Evolutionary conservation across 2,113 vertebrate species (phyloP).

Genomic region (Glaucidium brasilianum): DNA sequence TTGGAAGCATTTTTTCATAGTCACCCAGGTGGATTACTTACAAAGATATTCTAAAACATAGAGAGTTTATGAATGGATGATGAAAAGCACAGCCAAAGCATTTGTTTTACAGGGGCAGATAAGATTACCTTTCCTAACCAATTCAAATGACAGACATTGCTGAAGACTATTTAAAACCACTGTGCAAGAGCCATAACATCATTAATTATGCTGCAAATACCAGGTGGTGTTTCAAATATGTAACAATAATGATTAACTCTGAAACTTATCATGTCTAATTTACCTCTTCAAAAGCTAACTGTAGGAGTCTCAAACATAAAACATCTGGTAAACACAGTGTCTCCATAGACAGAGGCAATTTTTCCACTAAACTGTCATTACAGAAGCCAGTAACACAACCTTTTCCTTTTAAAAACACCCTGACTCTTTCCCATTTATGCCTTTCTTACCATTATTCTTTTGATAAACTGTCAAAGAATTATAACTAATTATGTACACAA

Average conservation of each 20-base stretch:
- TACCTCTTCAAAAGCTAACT: slow-evolving; percentile 6
- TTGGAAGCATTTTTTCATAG: background rate
- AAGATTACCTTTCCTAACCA: slow-evolving; percentile 7
- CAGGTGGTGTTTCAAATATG: background rate
- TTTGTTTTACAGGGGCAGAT: background rate
- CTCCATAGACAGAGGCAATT: background rate
- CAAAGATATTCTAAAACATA: background rate
- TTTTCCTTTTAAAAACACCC: background rate
- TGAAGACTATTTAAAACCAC: slow-evolving; percentile 30
- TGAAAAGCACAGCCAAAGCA: background rate
- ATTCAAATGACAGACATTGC: background rate
- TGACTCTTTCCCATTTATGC: background rate
- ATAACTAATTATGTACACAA: background rate
- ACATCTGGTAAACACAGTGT: background rate
- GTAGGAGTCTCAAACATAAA: slow-evolving; percentile 8
- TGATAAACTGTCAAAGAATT: background rate
- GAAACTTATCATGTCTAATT: background rate
- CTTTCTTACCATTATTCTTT: background rate
- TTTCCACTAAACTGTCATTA: background rate
- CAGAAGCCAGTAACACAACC: background rate
- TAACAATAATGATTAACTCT: slow-evolving; percentile 27
- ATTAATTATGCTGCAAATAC: slow-evolving; percentile 46
- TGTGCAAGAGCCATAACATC: background rate
- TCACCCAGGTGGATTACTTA: background rate
- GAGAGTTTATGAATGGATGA: background rate